Base-by-base conservation (phyloP, 2,888 invertebrate genomes). In the Apotomis betuletana region DNA sequence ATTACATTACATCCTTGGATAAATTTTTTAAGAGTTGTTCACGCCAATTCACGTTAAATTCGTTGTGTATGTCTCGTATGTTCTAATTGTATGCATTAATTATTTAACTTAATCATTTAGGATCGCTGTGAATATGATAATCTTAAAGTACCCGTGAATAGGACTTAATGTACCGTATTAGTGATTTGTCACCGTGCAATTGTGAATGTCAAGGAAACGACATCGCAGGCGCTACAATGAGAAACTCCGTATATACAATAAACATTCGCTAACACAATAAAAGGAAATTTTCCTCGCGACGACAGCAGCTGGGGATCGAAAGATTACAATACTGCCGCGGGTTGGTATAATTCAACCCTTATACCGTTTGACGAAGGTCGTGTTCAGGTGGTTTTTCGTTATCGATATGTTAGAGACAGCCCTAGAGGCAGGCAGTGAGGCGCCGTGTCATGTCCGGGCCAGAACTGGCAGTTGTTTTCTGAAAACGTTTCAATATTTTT, bases 241-340 rank as follows among this genome's bases (percentile, higher is more conserved):
- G 84, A 88, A 88, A 89, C 85, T 82, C 87, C 84, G 83, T 83
- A 86, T 88, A 87, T 88, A 90, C 90, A 89, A 90, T 91, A 89
- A 90, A 88, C 86, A 86, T 88, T 90, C 84, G 81, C 89, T 89
- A 89, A 90, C 87, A 90, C 88, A 90, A 91, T 91, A 90, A 90
- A 89, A 88, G 85, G 85, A 86, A 88, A 88, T 86, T 88, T 88
- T 87, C 86, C 83, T 87, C 80, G 83, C 82, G 83, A 83, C 83
- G 81, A 78, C 81, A 78, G 77, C 80, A 76, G 81, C 82, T 81
- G 78, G 75, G 81, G 79, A 81, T 80, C 82, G 83, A 85, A 87
- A 87, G 84, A 86, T 85, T 84, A 83, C 85, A 86, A 84, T 79
- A 74, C 75, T 78, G 71, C 76, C 74, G 75, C 70, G 75, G 78